Evolutionary conservation across 2,797 vertebrate genomes (phyloP), one percentile per base, ranked within the genome.

Genomic region (Zalophus californianus): DNA sequence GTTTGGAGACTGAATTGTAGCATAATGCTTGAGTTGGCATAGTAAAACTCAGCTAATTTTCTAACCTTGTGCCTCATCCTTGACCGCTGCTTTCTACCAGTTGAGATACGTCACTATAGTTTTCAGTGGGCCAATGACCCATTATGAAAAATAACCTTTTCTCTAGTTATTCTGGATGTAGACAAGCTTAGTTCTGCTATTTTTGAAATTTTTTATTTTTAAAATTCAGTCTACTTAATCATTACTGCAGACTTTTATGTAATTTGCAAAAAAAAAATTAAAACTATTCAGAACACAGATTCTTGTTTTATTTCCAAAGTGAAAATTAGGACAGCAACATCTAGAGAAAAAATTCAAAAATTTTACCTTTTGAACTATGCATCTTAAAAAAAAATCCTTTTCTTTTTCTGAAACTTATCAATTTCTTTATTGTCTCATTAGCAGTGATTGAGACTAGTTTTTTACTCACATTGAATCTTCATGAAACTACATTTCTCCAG

Each of bases 261-360:
- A 77, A 88, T 77, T 95, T 83, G 25, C 54, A 87, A 54, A 95
- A 60, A 27, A 29, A 29, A 60, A 60, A 13, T 48, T 15, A 56
- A 86, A 54, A 13, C 56, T 44, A 23, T 68, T 68, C 21, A 82
- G 56, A 75, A 48, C 38, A 91, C 15, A 72, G 23, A 32, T 84
- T 82, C n/a, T 50, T 78, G 60, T 85, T 93, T 85, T 90, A 78
- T 79, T 85, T 90, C n/a, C 9, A 50, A 78, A 89, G 60, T 60
- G 72, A 72, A 79, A 41, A 32, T n/a, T 77, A 72, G n/a, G 44
- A 79, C 21, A 52, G 16, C n/a, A 83, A 35, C 6, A 78, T 62
- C 35, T 58, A 85, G 52, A 91, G 56, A 80, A 4, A 54, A 44
- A 44, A 86, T 32, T 78, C 4, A 32, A 54, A 73, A 62, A 44